phyloP scores from a whole-genome alignment of 1,140 invertebrate species.

The Brachionus rubens region DNA sequence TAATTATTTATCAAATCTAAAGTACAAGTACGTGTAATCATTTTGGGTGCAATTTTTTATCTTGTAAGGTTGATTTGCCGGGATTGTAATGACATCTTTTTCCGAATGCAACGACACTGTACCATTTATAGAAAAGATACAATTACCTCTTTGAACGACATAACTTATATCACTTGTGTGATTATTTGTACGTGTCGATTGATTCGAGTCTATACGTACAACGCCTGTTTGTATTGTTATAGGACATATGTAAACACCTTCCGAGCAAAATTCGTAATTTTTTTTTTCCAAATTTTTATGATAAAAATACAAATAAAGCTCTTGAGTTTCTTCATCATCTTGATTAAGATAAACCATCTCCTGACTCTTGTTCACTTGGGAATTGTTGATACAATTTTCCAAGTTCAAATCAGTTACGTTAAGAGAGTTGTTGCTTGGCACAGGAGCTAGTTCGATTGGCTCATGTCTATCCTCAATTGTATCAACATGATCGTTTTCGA shows the following conservation, averaged over 20 bases:
- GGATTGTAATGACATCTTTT: slow-evolving; percentile 23
- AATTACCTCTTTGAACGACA: background rate
- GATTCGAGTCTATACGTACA: background rate
- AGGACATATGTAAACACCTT: slow-evolving; percentile 2
- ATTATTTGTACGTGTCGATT: background rate
- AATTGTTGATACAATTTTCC: background rate
- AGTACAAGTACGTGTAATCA: background rate
- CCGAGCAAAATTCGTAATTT: background rate
- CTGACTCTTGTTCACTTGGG: slow-evolving; percentile 1
- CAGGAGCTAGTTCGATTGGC: background rate
- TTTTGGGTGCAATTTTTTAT: background rate
- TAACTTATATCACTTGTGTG: background rate
- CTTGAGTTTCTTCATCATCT: background rate
- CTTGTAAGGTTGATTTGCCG: background rate
- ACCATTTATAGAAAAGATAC: slow-evolving; percentile 11
- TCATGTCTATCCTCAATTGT: background rate
- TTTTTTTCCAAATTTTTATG: slow-evolving; percentile 26
- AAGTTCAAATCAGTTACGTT: background rate
- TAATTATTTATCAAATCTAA: background rate
- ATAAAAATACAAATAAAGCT: background rate
- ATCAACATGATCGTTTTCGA: too few relatives aligned
- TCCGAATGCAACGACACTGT: background rate
- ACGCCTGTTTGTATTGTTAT: background rate
- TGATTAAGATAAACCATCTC: background rate
- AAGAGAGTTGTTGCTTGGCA: background rate